These are phyloP conservation scores for Leucosticte australis DNA, from an alignment of 2,113 vertebrate species.

Conservation along the genomic window DNA sequence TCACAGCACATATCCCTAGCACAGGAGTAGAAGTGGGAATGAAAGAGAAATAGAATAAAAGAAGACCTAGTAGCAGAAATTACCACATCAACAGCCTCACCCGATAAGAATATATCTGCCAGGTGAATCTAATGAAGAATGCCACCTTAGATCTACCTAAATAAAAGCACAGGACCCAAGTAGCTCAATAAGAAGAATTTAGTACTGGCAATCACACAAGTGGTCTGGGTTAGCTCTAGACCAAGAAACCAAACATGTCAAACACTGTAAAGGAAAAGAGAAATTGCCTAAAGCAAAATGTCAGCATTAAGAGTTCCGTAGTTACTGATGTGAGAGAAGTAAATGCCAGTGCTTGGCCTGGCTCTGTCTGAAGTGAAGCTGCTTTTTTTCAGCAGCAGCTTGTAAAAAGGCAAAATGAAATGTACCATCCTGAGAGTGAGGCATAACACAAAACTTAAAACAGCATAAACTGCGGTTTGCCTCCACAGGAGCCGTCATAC, in stretches of 20 bases:
- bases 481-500: background rate
- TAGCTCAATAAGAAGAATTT: background rate
- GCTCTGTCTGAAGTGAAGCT: background rate
- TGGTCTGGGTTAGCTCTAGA: background rate
- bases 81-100: background rate
- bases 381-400: background rate
- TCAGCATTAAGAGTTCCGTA: background rate
- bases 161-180: background rate
- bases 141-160: background rate
- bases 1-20: background rate
- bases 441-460: background rate
- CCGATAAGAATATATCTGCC: background rate
- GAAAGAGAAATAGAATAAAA: background rate
- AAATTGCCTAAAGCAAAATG: slow-evolving; percentile 26
- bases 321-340: slow-evolving; percentile 8
- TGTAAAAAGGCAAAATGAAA: background rate
- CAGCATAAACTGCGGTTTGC: background rate
- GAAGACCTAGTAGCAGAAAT: background rate
- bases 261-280: background rate
- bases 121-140: background rate
- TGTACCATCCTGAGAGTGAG: background rate
- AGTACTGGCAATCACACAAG: background rate
- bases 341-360: background rate
- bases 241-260: slow-evolving; percentile 8
- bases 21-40: background rate